Base-by-base conservation (phyloP, 1,140 invertebrate genomes). In the Drosophila ercepeae region DNA sequence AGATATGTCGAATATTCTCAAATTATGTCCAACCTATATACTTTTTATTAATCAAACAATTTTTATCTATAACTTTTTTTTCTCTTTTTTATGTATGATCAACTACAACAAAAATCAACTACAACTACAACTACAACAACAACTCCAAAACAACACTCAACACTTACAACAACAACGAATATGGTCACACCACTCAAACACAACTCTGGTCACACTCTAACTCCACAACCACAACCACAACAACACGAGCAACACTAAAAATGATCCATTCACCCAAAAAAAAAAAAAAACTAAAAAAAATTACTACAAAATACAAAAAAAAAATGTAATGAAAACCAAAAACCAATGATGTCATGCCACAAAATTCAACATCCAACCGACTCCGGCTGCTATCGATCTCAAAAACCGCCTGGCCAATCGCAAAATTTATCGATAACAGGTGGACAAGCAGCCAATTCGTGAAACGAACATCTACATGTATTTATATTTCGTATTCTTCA, bases 391-490 rank as follows among this genome's bases (percentile, higher is more conserved):
- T 64, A 51, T 67, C 59, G 59, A 72, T 61, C 9, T 4, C 53
- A 36, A 51, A 63, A 60, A 53, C 45, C 44, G 41, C 44, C 39
- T 58, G 57, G 53, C 21, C 14, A 54, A 74, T 60, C 51, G 55
- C 39, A 36, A 21, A 59, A 29, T 57, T 32, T 70, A 69, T 68
- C 52, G 49, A 51, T 67, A 76, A 73, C 92, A 98, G 97, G 92
- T 96, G 67, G 93, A 95, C 70, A 94, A 96, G 77, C 98, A 99
- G 93, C 98, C 98, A 55, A 95, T 96, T 67, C 92, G 97, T 91
- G 98, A 99, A 93, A 96, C 95, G 50, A 99, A 97, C 92, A 96
- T 98, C 91, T 97, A 97, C 92, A 98, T 98, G 96, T 99, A 99
- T 92, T 93, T 99, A 55, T 99, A 99, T 93, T 99, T 99, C 93